Evolutionary conservation across 2,797 vertebrate species (phyloP).

Genomic region (Phyllotis vaccarum): DNA sequence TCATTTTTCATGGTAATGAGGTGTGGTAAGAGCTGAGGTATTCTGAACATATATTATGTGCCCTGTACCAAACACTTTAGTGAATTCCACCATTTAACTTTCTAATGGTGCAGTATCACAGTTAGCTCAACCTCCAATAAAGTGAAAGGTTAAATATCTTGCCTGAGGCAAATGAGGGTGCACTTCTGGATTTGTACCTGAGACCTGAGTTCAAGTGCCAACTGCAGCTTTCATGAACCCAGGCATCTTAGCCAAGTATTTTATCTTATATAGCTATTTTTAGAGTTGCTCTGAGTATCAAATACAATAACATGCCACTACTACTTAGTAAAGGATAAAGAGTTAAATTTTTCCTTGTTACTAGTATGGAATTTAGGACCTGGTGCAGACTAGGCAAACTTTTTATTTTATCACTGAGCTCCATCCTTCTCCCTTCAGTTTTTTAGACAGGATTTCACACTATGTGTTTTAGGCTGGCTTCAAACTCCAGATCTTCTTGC

Average conservation of each 20-base stretch:
- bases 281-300: constrained; percentile 5
- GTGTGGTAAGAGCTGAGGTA: not conserved
- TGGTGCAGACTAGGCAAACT: not conserved
- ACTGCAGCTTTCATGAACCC: not conserved
- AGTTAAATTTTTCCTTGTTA: not conserved
- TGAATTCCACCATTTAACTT: not conserved
- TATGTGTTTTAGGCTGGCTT: not conserved
- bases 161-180: not conserved
- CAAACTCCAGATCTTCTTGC: not conserved
- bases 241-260: not conserved
- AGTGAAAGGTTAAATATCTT: constrained; percentile 26
- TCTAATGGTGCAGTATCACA: not conserved
- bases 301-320: not conserved
- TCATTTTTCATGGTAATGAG: not conserved
- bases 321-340: not conserved
- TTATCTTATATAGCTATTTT: not conserved
- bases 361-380: not conserved
- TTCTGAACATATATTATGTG: constrained; percentile 4
- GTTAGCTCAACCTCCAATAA: not conserved
- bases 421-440: not conserved
- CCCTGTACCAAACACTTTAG: not conserved
- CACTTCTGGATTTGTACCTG: not conserved
- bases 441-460: not conserved
- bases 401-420: not conserved
- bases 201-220: not conserved